phyloP scores from a whole-genome alignment of 2,113 vertebrate genomes.

The Rostratula benghalensis region DNA sequence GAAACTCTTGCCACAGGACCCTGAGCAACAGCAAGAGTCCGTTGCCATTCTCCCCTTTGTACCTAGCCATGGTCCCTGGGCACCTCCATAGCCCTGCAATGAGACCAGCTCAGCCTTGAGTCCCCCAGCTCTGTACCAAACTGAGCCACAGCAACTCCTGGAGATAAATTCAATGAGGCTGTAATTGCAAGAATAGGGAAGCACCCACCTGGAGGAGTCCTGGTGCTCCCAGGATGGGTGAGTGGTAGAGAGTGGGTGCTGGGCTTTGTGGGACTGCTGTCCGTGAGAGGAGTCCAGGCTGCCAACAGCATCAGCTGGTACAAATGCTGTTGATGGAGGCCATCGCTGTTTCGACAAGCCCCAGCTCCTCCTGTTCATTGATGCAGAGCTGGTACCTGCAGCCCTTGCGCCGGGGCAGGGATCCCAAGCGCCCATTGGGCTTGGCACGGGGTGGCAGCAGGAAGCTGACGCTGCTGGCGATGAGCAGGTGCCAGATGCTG shows the following conservation, averaged over 20 bases:
- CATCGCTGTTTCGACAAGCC: constrained; percentile 83
- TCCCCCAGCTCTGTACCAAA: neutral
- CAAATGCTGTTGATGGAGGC: constrained; percentile 96
- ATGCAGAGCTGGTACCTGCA: constrained; percentile 96
- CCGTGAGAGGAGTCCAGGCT: neutral
- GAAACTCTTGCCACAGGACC: neutral
- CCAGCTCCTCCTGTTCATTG: constrained; percentile 96
- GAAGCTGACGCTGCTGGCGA: constrained; percentile 94
- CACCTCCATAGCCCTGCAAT: neutral
- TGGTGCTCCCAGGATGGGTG: neutral
- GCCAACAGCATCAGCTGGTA: constrained; percentile 83
- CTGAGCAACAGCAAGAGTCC: constrained; percentile 18
- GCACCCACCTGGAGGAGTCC: neutral
- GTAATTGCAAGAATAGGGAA: constrained; percentile 40
- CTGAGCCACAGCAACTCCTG: neutral
- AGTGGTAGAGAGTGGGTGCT: neutral
- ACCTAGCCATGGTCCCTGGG: neutral
- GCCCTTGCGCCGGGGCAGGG: constrained; percentile 85
- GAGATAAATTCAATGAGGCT: constrained; percentile 43
- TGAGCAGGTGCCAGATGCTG: constrained; percentile 99
- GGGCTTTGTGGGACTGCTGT: neutral
- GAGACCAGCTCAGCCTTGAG: neutral
- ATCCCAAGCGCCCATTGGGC: constrained; percentile 77
- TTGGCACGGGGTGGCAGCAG: constrained; percentile 92
- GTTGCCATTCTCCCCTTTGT: neutral